These are phyloP conservation scores for Synergus laeviventris DNA, from an alignment of 2,888 invertebrate species.

Conservation along the genomic window DNA sequence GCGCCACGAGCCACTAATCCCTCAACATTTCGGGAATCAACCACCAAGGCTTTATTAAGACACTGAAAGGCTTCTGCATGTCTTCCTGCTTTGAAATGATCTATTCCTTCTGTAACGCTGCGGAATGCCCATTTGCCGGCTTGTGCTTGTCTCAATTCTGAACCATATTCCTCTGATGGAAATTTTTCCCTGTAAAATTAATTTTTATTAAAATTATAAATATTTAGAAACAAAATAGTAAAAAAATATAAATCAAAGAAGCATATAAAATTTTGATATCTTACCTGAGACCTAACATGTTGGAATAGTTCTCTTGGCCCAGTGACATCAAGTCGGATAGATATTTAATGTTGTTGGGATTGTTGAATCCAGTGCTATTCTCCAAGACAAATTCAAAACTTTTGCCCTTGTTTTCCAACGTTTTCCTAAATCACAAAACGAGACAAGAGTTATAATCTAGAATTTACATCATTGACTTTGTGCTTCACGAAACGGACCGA, in stretches of 20 bases:
- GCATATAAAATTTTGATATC: slow-evolving; percentile 44
- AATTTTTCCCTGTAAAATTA: slow-evolving; percentile 82
- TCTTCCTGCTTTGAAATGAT: slow-evolving; percentile 94
- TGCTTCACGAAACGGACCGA: slow-evolving; percentile 58
- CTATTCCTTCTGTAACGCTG: slow-evolving; percentile 94
- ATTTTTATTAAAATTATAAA: background rate
- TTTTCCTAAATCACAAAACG: slow-evolving; percentile 81
- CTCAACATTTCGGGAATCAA: slow-evolving; percentile 94
- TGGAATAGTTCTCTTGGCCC: slow-evolving; percentile 82
- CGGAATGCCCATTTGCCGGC: slow-evolving; percentile 96
- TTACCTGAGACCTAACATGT: slow-evolving; percentile 85
- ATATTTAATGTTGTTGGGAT: slow-evolving; percentile 91
- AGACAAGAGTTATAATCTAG: slow-evolving; percentile 47
- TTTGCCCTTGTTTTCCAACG: slow-evolving; percentile 87
- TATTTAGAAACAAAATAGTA: background rate
- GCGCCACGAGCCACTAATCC: slow-evolving; percentile 94
- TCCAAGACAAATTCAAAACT: slow-evolving; percentile 88
- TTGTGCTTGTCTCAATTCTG: slow-evolving; percentile 91
- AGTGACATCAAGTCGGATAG: slow-evolving; percentile 87
- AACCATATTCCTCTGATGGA: slow-evolving; percentile 88
- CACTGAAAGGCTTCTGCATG: slow-evolving; percentile 97
- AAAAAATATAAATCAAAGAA: background rate
- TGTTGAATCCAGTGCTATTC: slow-evolving; percentile 91
- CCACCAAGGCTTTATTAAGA: slow-evolving; percentile 93
- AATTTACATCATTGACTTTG: slow-evolving; percentile 7